phyloP scores from a whole-genome alignment of 2,797 vertebrate species.

The Tauraco hartlaubi region DNA sequence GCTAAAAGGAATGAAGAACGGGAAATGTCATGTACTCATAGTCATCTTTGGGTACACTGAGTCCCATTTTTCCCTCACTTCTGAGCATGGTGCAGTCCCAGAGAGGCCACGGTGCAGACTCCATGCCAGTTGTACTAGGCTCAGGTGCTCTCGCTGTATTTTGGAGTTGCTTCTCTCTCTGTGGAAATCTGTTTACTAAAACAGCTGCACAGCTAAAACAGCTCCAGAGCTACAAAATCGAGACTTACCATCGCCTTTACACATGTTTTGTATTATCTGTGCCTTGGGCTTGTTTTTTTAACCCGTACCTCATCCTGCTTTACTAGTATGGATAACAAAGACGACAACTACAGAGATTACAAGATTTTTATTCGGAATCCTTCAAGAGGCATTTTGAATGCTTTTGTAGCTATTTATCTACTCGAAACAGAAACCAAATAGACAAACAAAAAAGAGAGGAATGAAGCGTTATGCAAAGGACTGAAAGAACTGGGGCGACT shows the following conservation, averaged over 20 bases:
- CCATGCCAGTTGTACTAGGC: background rate
- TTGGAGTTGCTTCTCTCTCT: background rate
- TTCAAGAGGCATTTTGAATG: background rate
- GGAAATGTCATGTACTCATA: background rate
- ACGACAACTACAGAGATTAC: background rate
- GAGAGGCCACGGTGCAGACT: background rate
- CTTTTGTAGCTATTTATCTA: slow-evolving; percentile 17
- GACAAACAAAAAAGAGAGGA: background rate
- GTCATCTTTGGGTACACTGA: background rate
- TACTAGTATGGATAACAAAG: background rate
- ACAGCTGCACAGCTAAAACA: background rate
- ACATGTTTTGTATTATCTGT: background rate
- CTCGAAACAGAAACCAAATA: slow-evolving; percentile 22
- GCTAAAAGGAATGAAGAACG: background rate
- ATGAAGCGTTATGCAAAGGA: background rate
- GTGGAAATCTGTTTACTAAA: slow-evolving; percentile 1
- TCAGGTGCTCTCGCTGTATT: background rate
- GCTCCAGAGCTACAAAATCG: background rate
- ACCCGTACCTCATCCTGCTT: background rate
- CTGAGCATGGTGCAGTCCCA: background rate
- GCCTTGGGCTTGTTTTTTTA: background rate
- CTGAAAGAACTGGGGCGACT: background rate
- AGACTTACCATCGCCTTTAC: background rate
- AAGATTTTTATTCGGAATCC: slow-evolving; percentile 10
- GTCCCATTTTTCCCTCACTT: background rate